These are phyloP conservation scores for Oedothorax gibbosus DNA, from an alignment of 1,140 invertebrate species.

Conservation along the genomic window DNA sequence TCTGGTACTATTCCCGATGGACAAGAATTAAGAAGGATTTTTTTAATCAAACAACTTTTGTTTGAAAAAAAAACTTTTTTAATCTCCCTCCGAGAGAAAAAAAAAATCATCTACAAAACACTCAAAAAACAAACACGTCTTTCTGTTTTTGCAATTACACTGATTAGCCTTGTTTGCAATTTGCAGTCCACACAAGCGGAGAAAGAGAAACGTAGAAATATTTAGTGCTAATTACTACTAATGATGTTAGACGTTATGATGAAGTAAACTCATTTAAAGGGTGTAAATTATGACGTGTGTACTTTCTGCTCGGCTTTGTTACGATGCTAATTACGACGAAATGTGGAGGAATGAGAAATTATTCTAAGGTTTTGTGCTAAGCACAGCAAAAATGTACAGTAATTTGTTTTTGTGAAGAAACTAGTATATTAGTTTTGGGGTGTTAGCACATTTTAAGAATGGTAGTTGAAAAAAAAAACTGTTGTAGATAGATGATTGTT, in stretches of 20 bases:
- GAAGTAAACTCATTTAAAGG: constrained; percentile 56
- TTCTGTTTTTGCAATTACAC: constrained; percentile 35
- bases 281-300: constrained; percentile 47
- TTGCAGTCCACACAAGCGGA: constrained; percentile 18
- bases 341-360: no score
- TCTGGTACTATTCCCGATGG: neutral
- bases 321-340: constrained; percentile 39
- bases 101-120: neutral
- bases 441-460: no score
- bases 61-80: constrained; percentile 26
- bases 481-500: no score
- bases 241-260: constrained; percentile 56
- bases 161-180: constrained; percentile 34
- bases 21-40: constrained; percentile 39
- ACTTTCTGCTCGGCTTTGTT: constrained; percentile 35
- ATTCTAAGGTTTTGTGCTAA: no score
- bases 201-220: constrained; percentile 24
- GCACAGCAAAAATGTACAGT: no score
- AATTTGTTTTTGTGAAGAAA: no score
- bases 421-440: no score
- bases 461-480: no score
- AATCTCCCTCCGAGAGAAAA: constrained; percentile 30
- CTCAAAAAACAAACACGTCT: no score
- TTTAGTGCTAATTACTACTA: constrained; percentile 51
- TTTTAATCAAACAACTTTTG: constrained; percentile 57